Conservation (phyloP, 2,888 invertebrate species). For the Metellina segmentata region DNA sequence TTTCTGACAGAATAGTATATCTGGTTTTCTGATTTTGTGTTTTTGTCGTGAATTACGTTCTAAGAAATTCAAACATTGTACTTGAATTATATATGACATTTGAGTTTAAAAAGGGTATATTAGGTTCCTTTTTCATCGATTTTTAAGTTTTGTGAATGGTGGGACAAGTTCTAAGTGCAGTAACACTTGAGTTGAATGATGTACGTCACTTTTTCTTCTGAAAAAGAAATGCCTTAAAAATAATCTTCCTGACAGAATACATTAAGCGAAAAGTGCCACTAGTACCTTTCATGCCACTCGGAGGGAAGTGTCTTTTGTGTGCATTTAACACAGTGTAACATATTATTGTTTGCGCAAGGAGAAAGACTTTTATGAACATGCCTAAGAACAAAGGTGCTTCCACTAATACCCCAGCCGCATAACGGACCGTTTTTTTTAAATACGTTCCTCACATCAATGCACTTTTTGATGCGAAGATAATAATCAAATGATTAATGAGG, state of each 20-base stretch:
- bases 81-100: too few species aligned
- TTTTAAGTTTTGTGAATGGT: too few species aligned
- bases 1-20: too few species aligned
- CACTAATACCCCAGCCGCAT: conserved; percentile 50
- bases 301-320: conserved; percentile 46
- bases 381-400: conserved; percentile 63
- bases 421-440: conserved; percentile 61
- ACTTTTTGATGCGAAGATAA: conserved; percentile 76
- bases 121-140: too few species aligned
- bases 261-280: conserved; percentile 34
- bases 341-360: conserved; percentile 54
- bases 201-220: conserved; percentile 5
- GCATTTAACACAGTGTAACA: conserved; percentile 50
- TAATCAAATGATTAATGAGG: conserved; percentile 75
- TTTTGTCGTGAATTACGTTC: too few species aligned
- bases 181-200: not conserved
- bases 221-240: not conserved
- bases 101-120: too few species aligned
- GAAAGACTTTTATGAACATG: conserved; percentile 61
- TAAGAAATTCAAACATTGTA: too few species aligned
- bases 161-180: too few species aligned
- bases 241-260: conserved; percentile 10
- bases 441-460: conserved; percentile 65
- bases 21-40: too few species aligned
- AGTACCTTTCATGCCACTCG: not conserved